Base-by-base conservation (phyloP, 2,797 vertebrate species). In the Cynopterus sphinx region DNA sequence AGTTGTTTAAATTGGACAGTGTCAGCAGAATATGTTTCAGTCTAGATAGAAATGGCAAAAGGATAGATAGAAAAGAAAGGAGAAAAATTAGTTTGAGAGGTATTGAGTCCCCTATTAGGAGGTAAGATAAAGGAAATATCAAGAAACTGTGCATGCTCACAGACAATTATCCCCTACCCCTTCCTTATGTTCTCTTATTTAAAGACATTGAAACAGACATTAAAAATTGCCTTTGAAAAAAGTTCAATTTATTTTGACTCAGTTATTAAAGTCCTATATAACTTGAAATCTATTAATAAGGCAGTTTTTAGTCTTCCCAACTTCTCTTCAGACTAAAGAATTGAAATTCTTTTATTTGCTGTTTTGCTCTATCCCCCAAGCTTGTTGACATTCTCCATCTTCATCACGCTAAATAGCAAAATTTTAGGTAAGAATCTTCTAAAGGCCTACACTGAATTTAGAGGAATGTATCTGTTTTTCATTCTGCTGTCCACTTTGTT, bases 191-290 rank as follows among this genome's bases (percentile, higher is more conserved):
- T 16, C 63, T 94, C 6, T 90, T 93, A 93, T 53, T 94, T 90
- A 92, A 96, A 96, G 31, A 81, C 39, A 74, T 1, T 91, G 31
- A 13, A 73, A 91, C 21, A 83, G 75, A 96, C 95, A 93, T 77
- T 68, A 96, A 90, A 90, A 96, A 90, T 83, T 97, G 73, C 22
- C 59, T 96, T 91, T 92, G 87, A 90, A 53, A 89, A 94, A 94
- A 95, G 77, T 82, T 96, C 96, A 96, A 95, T 96, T 94, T 71
- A 95, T 75, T 97, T 96, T 95, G 86, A 94, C 92, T 93, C 82
- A 87, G 90, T 96, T 92, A 96, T 21, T 88, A 96, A 95, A 92
- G 28, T 86, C 92, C 77, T 53, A n/a, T 90, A 83, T 83, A 96
- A 95, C 68, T 92, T 82, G 53, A 96, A 79, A 94, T 95, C 41